Base-by-base conservation (phyloP, 2,797 vertebrate species). In the Bryconaethiops microstoma region DNA sequence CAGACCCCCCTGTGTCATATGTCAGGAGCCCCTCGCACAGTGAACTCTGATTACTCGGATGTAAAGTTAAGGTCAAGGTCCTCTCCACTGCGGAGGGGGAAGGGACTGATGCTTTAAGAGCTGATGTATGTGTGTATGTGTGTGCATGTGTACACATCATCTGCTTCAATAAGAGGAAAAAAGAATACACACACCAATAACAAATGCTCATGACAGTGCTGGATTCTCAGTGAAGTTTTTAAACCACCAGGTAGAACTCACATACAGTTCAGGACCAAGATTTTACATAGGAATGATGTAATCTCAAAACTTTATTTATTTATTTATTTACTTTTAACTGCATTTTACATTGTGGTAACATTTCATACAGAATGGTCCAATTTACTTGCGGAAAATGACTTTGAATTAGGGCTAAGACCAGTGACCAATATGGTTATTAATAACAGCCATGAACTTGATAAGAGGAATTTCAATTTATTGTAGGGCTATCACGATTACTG, bases 11-110 rank as follows among this genome's bases (percentile, higher is more conserved):
- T 45, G 85, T 85, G 86, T 90, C 90, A 88, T 87, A 85, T 87
- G 88, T 89, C 88, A 90, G 85, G 64, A 86, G 86, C 86, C 80
- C 88, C 63, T 88, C 88, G 63, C 75, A 90, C 87, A 87, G 88
- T 57, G 72, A 74, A 59, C 88, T 76, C 88, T 81, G 86, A 90
- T 88, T 91, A 85, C 83, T 73, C 81, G 84, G 86, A 90, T 92
- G 91, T 91, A 91, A 91, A 91, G 88, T 91, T 91, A 88, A 90
- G 90, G 91, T 92, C 91, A 93, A 93, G 91, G 90, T 91, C 88
- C 88, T 87, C 82, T 85, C 85, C 76, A 85, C 87, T 74, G 78
- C 79, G 77, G 48, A 78, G 69, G 68, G 69, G 57, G 79, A 55
- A 82, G 83, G 76, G 82, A 69, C 48, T 80, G 79, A 70, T 71